Evolutionary conservation across 2,113 vertebrate genomes (phyloP).

Genomic region (Asarcornis scutulata): DNA sequence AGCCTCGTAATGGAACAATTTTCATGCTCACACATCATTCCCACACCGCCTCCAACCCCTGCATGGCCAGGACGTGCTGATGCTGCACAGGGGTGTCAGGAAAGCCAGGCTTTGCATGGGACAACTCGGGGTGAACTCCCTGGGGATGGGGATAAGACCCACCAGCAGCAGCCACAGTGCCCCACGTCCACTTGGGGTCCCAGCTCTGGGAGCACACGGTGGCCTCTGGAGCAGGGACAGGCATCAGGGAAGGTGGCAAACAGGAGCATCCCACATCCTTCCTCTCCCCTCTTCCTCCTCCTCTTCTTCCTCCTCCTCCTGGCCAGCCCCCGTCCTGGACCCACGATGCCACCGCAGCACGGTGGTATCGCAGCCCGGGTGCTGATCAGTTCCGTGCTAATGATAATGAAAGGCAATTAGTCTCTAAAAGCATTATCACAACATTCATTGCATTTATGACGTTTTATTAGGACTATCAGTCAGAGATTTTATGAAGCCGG

Average conservation of each 20-base stretch:
- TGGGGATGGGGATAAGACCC: not conserved
- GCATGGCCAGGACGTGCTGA: accelerated
- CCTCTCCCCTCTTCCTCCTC: not conserved
- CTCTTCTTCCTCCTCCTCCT: not conserved
- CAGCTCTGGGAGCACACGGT: accelerated
- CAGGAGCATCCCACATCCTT: not conserved
- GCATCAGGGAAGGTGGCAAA: not conserved
- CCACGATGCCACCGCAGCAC: accelerated
- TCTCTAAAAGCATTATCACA: slow-evolving; percentile 30
- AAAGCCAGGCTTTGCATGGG: not conserved
- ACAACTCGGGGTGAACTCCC: not conserved
- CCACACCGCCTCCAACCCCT: not conserved
- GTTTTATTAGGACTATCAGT: slow-evolving; percentile 36
- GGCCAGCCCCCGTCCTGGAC: not conserved
- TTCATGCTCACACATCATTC: slow-evolving; percentile 35
- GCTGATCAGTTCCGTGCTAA: slow-evolving; percentile 26
- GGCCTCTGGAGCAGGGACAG: not conserved
- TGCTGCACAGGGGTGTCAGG: not conserved
- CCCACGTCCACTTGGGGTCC: not conserved
- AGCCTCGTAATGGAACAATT: slow-evolving; percentile 29
- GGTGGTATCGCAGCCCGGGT: not conserved
- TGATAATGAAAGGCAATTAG: slow-evolving; percentile 56
- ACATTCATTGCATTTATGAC: not conserved
- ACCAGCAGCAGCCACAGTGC: not conserved
- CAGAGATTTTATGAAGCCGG: slow-evolving; percentile 27